Conservation (phyloP, 2,888 invertebrate genomes). For the Dynastes grantii region DNA sequence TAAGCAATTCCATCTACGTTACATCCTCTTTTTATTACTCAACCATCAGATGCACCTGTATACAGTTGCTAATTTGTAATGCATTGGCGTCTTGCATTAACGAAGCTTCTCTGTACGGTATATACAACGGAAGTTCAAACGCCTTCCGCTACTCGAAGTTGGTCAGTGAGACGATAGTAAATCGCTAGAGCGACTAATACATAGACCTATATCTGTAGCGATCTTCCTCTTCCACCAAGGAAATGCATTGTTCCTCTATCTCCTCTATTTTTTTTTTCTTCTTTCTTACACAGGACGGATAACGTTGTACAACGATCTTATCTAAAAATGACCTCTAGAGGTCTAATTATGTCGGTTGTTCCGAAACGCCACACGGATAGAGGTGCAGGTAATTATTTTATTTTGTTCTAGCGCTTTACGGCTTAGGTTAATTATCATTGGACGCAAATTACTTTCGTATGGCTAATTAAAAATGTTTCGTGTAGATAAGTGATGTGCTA, state of each 20-base stretch:
- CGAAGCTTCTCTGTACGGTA: conserved; percentile 41
- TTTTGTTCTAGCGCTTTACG: conserved; percentile 1
- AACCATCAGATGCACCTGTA: background rate
- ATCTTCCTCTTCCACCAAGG: background rate
- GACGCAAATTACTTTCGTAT: background rate
- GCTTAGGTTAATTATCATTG: background rate
- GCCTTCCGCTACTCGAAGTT: conserved; percentile 48
- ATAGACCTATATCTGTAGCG: conserved; percentile 17
- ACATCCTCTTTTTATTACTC: conserved; percentile 19
- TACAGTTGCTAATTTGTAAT: conserved; percentile 42
- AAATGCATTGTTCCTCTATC: background rate
- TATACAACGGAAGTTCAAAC: conserved; percentile 43
- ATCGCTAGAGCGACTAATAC: conserved; percentile 31
- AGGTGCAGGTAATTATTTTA: background rate
- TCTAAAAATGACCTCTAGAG: conserved; percentile 42
- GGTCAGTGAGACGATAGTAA: conserved; percentile 48
- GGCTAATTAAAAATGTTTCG: conserved; percentile 7
- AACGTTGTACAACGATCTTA: background rate
- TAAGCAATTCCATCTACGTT: background rate
- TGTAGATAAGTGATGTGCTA: background rate
- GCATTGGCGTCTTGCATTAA: conserved; percentile 24
- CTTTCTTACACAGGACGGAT: conserved; percentile 6
- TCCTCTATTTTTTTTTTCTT: conserved; percentile 11
- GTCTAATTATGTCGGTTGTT: conserved; percentile 28
- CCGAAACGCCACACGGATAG: conserved; percentile 6